Evolutionary conservation across 2,888 invertebrate species (phyloP), one percentile per base, ranked within the genome.

Genomic region (Thymelicus sylvestris): DNA sequence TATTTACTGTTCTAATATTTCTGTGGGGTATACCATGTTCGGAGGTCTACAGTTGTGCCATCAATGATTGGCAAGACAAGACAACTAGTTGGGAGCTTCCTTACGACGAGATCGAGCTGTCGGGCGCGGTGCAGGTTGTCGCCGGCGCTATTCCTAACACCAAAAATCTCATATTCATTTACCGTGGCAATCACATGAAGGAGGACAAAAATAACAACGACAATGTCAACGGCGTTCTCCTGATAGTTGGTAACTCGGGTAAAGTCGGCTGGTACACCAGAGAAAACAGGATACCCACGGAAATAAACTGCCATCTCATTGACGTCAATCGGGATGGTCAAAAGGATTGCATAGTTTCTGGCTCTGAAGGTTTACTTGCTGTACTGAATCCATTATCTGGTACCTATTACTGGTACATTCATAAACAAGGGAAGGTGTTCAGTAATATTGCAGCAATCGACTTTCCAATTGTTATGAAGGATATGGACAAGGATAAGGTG

Each of bases 1-100:
- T 96, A 73, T 90, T 96, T 72, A 96, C 96, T 7, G 95, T 96
- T 64, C 90, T 97, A 57, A 94, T 96, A 80, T 98, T 97, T 83
- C 89, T 97, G 7, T 97, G 96, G 96, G 95, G 96, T 13, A 89
- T 96, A 78, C 97, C 97, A 0, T 97, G 97, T 80, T 95, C 95
- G 5, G 96, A 96, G 80, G 94, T 95, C 7, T 95, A 95, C 15
- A 95, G 96, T 66, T 97, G 97, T 77, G 94, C 95, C 12, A 92
- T 90, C 0, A 87, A 86, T 6, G 94, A 94, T 73, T 94, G 94
- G 81, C 90, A 89, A 69, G 87, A 95, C 31, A 95, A 94, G 81
- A 95, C 95, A 0, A 95, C 95, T 8, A 96, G 95, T 77, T 96
- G 96, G 96, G 94, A 96, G 73, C 92, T 95, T 63, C 95, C 95